Evolutionary conservation across 2,113 vertebrate genomes (phyloP).

Genomic region (Pomatostomus ruficeps): DNA sequence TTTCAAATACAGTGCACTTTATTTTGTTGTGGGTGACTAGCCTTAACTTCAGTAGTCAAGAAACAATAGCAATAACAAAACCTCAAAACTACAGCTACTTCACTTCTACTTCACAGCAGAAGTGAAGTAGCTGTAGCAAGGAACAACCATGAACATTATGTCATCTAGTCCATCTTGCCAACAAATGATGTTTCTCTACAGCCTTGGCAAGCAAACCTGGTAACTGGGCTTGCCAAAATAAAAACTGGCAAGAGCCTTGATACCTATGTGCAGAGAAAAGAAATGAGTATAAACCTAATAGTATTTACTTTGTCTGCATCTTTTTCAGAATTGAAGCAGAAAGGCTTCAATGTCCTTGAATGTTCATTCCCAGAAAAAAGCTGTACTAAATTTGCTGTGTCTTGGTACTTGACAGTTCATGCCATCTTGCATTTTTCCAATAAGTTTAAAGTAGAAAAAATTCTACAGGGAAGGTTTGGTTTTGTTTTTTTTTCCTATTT

Average conservation of each 20-base stretch:
- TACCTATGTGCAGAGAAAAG: conserved; percentile 28
- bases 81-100: background rate
- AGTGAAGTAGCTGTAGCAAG: background rate
- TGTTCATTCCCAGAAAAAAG: background rate
- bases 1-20: background rate
- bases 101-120: background rate
- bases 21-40: background rate
- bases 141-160: background rate
- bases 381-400: background rate
- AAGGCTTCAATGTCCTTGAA: background rate
- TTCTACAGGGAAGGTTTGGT: background rate
- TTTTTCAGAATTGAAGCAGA: conserved; percentile 1
- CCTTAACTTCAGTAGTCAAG: background rate
- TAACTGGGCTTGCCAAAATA: conserved; percentile 11
- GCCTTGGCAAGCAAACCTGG: conserved; percentile 21
- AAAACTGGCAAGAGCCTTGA: conserved; percentile 14
- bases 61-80: background rate
- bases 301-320: conserved; percentile 11
- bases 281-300: background rate
- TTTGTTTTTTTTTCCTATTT: background rate
- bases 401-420: background rate
- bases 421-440: background rate
- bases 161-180: conserved; percentile 38
- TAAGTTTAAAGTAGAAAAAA: background rate
- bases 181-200: conserved; percentile 24